Conservation (phyloP, 2,797 vertebrate species). For the Hirundo rustica region DNA sequence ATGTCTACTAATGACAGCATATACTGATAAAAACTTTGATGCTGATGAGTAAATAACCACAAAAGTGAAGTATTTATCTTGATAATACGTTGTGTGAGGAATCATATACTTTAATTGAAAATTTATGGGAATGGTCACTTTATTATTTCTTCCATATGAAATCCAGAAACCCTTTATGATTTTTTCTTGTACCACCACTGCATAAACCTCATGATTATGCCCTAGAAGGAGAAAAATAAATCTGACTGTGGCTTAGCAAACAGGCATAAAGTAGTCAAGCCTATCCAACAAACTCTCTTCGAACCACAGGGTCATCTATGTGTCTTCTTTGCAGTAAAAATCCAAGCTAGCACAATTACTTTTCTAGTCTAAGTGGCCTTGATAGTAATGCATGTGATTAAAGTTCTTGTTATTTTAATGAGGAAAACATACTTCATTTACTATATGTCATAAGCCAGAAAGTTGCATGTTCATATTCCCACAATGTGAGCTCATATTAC, state of each 20-base stretch:
- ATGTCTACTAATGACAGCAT: not conserved
- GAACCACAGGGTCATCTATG: not conserved
- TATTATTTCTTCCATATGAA: not conserved
- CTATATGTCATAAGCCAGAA: constrained; percentile 47
- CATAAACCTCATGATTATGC: not conserved
- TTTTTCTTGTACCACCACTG: not conserved
- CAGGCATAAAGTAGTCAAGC: not conserved
- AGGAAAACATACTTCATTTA: constrained; percentile 66
- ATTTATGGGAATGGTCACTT: not conserved
- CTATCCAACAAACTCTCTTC: not conserved
- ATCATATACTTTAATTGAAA: not conserved
- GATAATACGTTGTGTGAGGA: not conserved
- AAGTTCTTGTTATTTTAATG: constrained; percentile 70
- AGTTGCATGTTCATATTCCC: constrained; percentile 71
- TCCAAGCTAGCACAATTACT: not conserved
- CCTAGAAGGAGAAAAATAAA: not conserved
- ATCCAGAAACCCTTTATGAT: not conserved
- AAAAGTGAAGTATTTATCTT: not conserved
- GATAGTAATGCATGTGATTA: constrained; percentile 59
- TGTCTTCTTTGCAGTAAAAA: not conserved
- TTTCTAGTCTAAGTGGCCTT: constrained; percentile 27
- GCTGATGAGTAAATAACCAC: not conserved
- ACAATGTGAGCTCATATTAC: constrained; percentile 66
- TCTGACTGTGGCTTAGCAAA: not conserved
- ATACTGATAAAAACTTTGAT: not conserved